phyloP scores from a whole-genome alignment of 2,888 invertebrate genomes.

The Thera obeliscata region DNA sequence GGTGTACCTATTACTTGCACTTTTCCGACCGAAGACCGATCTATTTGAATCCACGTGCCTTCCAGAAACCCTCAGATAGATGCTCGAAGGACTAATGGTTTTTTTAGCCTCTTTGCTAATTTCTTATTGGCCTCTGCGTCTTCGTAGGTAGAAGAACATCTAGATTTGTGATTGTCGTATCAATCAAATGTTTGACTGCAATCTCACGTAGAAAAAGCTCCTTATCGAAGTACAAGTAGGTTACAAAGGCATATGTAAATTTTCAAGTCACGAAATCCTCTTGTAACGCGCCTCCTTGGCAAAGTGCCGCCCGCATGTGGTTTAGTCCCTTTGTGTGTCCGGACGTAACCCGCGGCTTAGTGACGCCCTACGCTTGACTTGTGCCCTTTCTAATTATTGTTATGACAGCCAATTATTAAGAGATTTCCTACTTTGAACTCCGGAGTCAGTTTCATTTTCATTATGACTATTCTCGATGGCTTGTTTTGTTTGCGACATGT shows the following conservation, averaged over 20 bases:
- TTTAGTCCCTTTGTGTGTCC: constrained; percentile 25
- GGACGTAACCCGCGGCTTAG: constrained; percentile 56
- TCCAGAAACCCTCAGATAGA: too few relatives aligned
- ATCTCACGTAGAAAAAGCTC: neutral
- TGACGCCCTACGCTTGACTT: constrained; percentile 59
- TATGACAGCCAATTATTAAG: constrained; percentile 46
- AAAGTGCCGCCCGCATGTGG: constrained; percentile 9
- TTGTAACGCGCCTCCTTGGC: constrained; percentile 2
- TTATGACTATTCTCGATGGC: too few relatives aligned
- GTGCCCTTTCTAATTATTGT: constrained; percentile 44
- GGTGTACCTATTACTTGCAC: too few relatives aligned
- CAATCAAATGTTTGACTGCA: too few relatives aligned
- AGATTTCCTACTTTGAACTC: constrained; percentile 46
- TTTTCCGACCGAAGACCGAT: too few relatives aligned
- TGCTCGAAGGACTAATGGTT: too few relatives aligned
- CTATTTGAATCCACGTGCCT: too few relatives aligned
- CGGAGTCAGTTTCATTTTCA: constrained; percentile 4
- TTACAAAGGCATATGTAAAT: constrained; percentile 3
- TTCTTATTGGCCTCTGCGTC: too few relatives aligned
- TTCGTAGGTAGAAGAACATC: too few relatives aligned
- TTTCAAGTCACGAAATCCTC: constrained; percentile 1
- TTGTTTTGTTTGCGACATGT: too few relatives aligned
- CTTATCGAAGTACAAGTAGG: neutral
- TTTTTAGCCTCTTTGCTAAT: too few relatives aligned
- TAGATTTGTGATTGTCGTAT: too few relatives aligned